A percentile compares a stretch with the other conserved stretches of the same genome.
phyloP scores from a whole-genome alignment of 1,140 invertebrate genomes.

The Capitella teleta region DNA sequence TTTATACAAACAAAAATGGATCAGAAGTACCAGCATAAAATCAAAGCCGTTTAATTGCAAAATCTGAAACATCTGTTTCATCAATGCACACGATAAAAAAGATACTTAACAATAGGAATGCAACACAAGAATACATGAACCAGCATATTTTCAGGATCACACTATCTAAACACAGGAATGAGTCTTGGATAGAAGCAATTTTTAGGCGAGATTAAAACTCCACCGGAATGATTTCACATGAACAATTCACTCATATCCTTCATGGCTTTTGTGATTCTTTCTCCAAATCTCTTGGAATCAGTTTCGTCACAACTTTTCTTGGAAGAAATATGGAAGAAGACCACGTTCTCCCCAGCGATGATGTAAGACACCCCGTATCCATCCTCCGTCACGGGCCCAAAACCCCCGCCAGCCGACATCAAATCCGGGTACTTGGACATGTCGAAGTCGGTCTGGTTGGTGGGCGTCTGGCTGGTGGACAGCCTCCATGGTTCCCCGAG shows the following conservation, averaged over 20 bases:
- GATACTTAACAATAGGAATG: too few relatives aligned
- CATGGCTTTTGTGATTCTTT: constrained; percentile 48
- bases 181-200: too few relatives aligned
- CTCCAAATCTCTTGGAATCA: constrained; percentile 65
- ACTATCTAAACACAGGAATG: too few relatives aligned
- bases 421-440: constrained; percentile 80
- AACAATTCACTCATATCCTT: background rate
- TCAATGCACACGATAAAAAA: too few relatives aligned
- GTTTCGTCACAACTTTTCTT: constrained; percentile 80
- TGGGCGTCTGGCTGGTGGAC: constrained; percentile 83
- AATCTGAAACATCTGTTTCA: too few relatives aligned
- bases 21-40: too few relatives aligned
- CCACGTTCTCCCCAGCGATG: constrained; percentile 85
- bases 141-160: too few relatives aligned
- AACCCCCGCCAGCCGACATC: constrained; percentile 92
- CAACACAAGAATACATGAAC: too few relatives aligned
- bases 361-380: constrained; percentile 98
- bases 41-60: too few relatives aligned
- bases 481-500: constrained; percentile 93
- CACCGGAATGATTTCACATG: too few relatives aligned
- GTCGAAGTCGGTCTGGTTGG: constrained; percentile 75
- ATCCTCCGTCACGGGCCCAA: constrained; percentile 93
- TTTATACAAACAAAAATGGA: too few relatives aligned
- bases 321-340: constrained; percentile 96
- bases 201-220: too few relatives aligned